A percentile compares a stretch with the other conserved stretches of the same genome.
Conservation (phyloP, 1,140 invertebrate genomes). For the Meloidogyne floridensis region DNA sequence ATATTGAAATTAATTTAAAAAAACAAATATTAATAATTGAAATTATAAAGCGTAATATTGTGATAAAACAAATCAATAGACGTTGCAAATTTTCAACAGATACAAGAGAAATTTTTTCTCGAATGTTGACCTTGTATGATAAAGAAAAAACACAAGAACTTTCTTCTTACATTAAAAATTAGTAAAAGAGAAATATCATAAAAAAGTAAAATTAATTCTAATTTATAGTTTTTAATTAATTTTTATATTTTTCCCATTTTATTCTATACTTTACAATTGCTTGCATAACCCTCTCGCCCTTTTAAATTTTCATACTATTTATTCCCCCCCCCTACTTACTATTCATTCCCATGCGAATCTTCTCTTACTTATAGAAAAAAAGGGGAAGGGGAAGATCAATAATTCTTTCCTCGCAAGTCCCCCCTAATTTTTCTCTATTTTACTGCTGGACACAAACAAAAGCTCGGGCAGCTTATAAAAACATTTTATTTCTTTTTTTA, state of each 20-base stretch:
- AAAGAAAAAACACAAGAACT: too few relatives aligned
- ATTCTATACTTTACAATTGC: neutral
- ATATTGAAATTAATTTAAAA: too few relatives aligned
- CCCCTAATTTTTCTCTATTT: neutral
- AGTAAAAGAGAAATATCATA: too few relatives aligned
- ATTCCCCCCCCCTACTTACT: neutral
- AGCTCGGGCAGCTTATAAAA: conserved; percentile 8
- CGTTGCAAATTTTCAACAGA: too few relatives aligned
- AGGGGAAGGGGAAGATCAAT: neutral
- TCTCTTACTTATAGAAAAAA: neutral
- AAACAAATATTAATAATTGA: too few relatives aligned
- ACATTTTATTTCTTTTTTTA: neutral
- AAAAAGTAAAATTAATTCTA: too few relatives aligned
- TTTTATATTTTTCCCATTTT: neutral
- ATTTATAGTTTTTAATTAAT: neutral
- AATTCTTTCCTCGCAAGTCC: neutral
- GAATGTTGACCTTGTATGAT: too few relatives aligned
- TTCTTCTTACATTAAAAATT: too few relatives aligned
- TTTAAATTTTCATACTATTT: neutral
- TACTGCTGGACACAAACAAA: conserved; percentile 5
- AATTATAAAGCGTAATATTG: too few relatives aligned
- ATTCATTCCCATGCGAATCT: conserved; percentile 5
- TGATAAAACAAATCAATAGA: too few relatives aligned
- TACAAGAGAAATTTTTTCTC: too few relatives aligned
- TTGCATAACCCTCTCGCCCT: conserved; percentile 4